A percentile compares a stretch with the other conserved stretches of the same genome.
phyloP scores from a whole-genome alignment of 2,113 vertebrate genomes.

The Lycaon pictus region DNA sequence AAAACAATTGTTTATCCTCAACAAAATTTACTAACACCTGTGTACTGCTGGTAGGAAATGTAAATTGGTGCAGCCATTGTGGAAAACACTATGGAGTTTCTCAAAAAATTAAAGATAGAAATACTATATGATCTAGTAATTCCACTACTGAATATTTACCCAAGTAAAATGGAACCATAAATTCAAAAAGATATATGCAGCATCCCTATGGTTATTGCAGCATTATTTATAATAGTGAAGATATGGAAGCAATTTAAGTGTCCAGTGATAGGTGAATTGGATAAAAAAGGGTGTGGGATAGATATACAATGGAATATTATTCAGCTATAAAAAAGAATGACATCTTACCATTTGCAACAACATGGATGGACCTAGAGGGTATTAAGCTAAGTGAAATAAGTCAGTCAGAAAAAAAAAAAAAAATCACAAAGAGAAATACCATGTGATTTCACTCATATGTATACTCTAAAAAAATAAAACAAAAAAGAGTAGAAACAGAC shows the following conservation, averaged over 20 bases:
- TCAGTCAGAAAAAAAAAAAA: not conserved
- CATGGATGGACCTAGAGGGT: not conserved
- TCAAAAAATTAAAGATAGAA: not conserved
- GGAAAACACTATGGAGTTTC: not conserved
- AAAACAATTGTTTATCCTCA: not conserved
- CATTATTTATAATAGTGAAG: not conserved
- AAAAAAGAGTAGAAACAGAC: not conserved
- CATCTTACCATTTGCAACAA: not conserved
- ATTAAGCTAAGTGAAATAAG: not conserved
- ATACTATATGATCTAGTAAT: not conserved
- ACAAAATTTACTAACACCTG: slow-evolving; percentile 43
- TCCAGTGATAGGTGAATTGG: not conserved
- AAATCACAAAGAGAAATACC: not conserved
- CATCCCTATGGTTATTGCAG: not conserved
- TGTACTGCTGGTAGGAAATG: not conserved
- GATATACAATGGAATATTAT: not conserved
- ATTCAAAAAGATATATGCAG: not conserved
- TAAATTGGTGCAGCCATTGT: not conserved
- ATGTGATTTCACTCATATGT: not conserved
- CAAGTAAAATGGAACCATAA: not conserved
- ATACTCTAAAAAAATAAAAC: not conserved
- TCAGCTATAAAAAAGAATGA: not conserved
- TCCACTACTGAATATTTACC: not conserved
- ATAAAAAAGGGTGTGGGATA: not conserved
- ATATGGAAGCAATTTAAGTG: not conserved